Percentiles rank a stretch among this genome's conserved stretches.
Conservation (phyloP, 2,113 vertebrate species). For the Mormyrus iriodes region DNA sequence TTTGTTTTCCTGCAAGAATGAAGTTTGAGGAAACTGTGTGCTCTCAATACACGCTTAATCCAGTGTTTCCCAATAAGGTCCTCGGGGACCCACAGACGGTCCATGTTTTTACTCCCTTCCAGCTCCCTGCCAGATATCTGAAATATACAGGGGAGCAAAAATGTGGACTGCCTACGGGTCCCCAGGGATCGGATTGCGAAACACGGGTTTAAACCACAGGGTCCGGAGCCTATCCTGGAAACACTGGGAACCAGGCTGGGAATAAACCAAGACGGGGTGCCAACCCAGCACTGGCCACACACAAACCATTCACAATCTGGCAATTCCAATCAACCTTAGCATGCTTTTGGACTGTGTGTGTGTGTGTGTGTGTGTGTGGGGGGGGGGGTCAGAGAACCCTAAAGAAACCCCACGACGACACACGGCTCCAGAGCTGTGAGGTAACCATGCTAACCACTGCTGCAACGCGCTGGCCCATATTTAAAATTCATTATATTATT, state of each 20-base stretch:
- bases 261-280: too few species aligned
- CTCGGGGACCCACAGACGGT: not conserved
- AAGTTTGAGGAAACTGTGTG: not conserved
- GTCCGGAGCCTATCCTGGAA: not conserved
- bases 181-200: not conserved
- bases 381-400: not conserved
- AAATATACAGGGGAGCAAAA: not conserved
- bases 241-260: not conserved
- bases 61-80: not conserved
- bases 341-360: not conserved
- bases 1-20: not conserved
- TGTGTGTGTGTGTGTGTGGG: too few species aligned
- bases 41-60: not conserved
- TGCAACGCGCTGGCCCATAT: not conserved
- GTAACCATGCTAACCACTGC: not conserved
- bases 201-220: not conserved
- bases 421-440: not conserved
- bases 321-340: not conserved
- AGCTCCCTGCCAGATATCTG: not conserved
- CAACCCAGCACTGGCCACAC: not conserved
- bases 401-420: not conserved
- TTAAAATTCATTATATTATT: not conserved
- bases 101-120: not conserved
- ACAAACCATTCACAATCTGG: not conserved
- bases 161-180: not conserved